phyloP scores from a whole-genome alignment of 2,113 vertebrate species.

The Varanus salvator region DNA sequence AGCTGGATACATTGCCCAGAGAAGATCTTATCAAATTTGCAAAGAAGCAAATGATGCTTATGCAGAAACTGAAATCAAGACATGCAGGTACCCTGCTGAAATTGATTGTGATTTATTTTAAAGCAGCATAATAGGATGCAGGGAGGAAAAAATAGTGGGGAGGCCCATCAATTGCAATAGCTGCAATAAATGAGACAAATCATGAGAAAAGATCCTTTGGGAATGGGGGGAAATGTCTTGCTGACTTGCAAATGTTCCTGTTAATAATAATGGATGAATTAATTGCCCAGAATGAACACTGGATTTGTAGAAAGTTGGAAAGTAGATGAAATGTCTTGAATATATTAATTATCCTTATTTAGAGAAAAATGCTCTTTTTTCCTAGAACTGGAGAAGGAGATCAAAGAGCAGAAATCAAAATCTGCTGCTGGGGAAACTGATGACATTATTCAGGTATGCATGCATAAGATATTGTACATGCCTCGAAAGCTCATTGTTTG shows the following conservation, averaged over 20 bases:
- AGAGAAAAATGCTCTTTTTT: constrained; percentile 14
- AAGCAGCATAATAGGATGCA: neutral
- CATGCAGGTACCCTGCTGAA: constrained; percentile 82
- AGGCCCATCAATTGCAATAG: neutral
- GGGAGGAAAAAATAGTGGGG: neutral
- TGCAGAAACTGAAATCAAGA: constrained; percentile 91
- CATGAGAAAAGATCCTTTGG: neutral
- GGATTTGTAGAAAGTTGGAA: neutral
- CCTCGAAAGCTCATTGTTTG: neutral
- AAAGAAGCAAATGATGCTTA: constrained; percentile 91
- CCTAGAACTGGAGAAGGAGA: constrained; percentile 91
- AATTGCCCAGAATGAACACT: neutral
- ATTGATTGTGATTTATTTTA: neutral
- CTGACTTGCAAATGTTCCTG: neutral
- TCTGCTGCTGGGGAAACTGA: constrained; percentile 76
- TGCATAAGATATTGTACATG: neutral
- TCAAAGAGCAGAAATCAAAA: constrained; percentile 82
- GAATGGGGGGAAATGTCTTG: neutral
- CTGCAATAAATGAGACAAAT: neutral
- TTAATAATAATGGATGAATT: neutral
- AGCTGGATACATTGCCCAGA: constrained; percentile 94
- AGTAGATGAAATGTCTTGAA: neutral
- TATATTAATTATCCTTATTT: neutral
- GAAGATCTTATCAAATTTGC: constrained; percentile 98
- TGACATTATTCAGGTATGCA: constrained; percentile 88